A percentile compares a stretch with the other conserved stretches of the same genome.
Evolutionary conservation across 2,113 vertebrate species (phyloP).

Genomic region (Numida meleagris): DNA sequence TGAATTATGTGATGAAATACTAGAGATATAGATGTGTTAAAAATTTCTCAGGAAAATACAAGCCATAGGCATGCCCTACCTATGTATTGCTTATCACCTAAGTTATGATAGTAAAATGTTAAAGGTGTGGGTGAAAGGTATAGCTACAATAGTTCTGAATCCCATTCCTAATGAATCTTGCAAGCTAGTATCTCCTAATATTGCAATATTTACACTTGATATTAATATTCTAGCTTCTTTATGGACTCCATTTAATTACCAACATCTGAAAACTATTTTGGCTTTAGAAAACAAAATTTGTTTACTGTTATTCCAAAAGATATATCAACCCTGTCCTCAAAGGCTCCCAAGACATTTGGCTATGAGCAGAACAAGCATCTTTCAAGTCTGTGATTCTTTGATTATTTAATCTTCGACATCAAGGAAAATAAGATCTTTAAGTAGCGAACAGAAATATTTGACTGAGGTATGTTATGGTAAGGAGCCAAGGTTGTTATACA

Average conservation of each 20-base stretch:
- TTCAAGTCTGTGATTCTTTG: conserved; percentile 19
- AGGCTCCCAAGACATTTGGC: background rate
- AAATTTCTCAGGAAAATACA: background rate
- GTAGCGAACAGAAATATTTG: background rate
- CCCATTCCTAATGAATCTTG: background rate
- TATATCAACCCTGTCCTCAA: background rate
- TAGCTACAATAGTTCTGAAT: background rate
- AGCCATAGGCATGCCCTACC: background rate
- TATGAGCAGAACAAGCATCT: background rate
- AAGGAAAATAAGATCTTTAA: background rate
- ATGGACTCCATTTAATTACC: background rate
- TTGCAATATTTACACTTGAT: background rate
- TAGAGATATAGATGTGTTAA: background rate
- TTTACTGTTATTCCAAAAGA: conserved; percentile 43
- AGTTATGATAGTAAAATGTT: background rate
- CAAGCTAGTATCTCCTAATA: background rate
- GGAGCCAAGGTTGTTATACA: background rate
- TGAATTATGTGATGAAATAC: background rate
- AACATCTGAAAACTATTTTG: conserved; percentile 5
- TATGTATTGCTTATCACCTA: background rate
- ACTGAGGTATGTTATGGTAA: background rate
- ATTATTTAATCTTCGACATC: conserved; percentile 8
- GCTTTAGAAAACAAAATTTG: background rate
- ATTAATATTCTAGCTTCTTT: background rate
- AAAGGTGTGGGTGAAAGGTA: background rate